Evolutionary conservation across 1,140 invertebrate species (phyloP).

Genomic region (Listronotus bonariensis): DNA sequence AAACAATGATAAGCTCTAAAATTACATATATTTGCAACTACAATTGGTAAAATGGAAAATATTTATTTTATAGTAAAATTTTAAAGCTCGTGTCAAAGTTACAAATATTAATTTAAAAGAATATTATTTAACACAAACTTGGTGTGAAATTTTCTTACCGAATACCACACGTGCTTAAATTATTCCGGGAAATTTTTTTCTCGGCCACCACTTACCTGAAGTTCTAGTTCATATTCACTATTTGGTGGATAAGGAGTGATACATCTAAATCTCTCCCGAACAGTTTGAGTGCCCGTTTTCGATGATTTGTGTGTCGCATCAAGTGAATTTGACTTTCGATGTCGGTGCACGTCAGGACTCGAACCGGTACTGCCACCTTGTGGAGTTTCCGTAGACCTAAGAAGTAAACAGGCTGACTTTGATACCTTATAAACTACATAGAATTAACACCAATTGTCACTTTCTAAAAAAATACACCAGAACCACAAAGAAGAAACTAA

Average conservation of each 20-base stretch:
- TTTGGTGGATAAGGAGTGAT: slow-evolving; percentile 95
- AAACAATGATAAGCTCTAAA: too few species aligned
- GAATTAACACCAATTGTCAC: background rate
- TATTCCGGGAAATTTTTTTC: too few species aligned
- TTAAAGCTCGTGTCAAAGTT: too few species aligned
- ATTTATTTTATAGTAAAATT: too few species aligned
- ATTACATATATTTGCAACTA: too few species aligned
- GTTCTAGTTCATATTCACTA: slow-evolving; percentile 87
- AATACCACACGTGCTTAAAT: too few species aligned
- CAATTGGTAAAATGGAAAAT: too few species aligned
- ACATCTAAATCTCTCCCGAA: slow-evolving; percentile 80
- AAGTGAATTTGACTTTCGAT: slow-evolving; percentile 80
- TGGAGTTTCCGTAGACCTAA: slow-evolving; percentile 44
- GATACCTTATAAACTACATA: background rate
- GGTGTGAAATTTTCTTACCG: too few species aligned
- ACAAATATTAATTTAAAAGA: too few species aligned
- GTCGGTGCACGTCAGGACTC: slow-evolving; percentile 58
- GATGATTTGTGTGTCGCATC: slow-evolving; percentile 64
- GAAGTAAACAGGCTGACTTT: background rate
- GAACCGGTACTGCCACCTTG: slow-evolving; percentile 47
- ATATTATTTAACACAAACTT: too few species aligned
- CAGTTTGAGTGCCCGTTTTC: slow-evolving; percentile 59
- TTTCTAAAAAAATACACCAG: too few species aligned
- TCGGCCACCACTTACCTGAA: slow-evolving; percentile 64
- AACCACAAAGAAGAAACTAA: too few species aligned